Evolutionary conservation across 2,888 invertebrate genomes (phyloP).

Genomic region (Trissolcus japonicus): DNA sequence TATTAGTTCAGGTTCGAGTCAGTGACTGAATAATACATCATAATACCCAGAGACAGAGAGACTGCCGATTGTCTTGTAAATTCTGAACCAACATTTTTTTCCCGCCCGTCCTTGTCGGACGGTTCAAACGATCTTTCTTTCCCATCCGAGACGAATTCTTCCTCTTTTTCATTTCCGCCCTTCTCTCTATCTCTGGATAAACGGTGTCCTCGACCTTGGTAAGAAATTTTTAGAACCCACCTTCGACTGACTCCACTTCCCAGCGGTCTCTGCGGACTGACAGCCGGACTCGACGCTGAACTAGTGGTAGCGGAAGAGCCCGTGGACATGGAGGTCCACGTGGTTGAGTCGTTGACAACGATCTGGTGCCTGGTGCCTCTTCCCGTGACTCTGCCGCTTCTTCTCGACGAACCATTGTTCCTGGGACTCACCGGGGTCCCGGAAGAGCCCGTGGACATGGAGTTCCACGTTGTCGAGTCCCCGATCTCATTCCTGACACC

Average conservation of each 20-base stretch:
- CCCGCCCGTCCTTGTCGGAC: no score
- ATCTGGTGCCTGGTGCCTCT: conserved; percentile 32
- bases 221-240: conserved; percentile 48
- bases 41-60: no score
- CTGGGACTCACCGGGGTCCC: conserved; percentile 62
- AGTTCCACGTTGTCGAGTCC: no score
- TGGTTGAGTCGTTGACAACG: conserved; percentile 59
- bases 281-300: conserved; percentile 63
- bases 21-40: conserved; percentile 11
- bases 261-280: conserved; percentile 65
- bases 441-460: conserved; percentile 59
- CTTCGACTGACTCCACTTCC: conserved; percentile 58
- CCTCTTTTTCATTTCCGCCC: no score
- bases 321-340: conserved; percentile 62
- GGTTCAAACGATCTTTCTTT: no score
- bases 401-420: conserved; percentile 20
- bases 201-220: no score
- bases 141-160: no score
- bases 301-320: conserved; percentile 62
- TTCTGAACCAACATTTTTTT: no score
- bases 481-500: no score
- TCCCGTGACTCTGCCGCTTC: conserved; percentile 45
- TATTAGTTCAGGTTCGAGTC: conserved; percentile 8
- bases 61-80: no score
- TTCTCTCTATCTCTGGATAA: no score